Percentiles rank a stretch among this genome's conserved stretches.
These are phyloP conservation scores for Druon quercuslanigerum DNA, from an alignment of 1,140 invertebrate species.

Conservation along the genomic window DNA sequence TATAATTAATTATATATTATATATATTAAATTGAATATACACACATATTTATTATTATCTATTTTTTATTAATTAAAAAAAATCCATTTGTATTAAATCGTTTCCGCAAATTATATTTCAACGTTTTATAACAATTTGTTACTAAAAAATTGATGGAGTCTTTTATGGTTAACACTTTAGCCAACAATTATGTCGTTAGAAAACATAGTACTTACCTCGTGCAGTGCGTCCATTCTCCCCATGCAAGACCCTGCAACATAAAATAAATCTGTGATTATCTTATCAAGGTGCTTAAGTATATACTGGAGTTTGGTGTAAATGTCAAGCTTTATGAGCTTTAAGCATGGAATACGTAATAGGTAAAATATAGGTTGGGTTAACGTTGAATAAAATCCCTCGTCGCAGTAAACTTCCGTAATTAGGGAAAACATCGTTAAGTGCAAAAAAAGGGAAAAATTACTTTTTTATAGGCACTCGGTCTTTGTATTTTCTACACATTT, in stretches of 20 bases:
- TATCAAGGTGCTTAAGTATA: neutral
- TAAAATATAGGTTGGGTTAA: neutral
- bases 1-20: too few relatives aligned
- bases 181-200: neutral
- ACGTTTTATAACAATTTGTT: too few relatives aligned
- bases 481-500: too few relatives aligned
- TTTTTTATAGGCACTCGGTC: too few relatives aligned
- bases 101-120: too few relatives aligned
- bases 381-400: neutral
- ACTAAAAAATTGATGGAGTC: neutral
- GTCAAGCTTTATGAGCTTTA: conserved; percentile 26
- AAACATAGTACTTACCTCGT: conserved; percentile 63
- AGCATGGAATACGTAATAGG: conserved; percentile 13
- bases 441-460: too few relatives aligned
- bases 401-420: too few relatives aligned
- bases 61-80: too few relatives aligned
- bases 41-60: too few relatives aligned
- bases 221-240: conserved; percentile 79
- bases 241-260: conserved; percentile 59
- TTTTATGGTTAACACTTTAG: neutral
- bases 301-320: conserved; percentile 9
- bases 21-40: too few relatives aligned
- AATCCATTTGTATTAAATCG: too few relatives aligned
- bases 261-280: conserved; percentile 37
- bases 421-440: too few relatives aligned